Conservation (phyloP, 2,113 vertebrate genomes). For the Pyrgilauda ruficollis region DNA sequence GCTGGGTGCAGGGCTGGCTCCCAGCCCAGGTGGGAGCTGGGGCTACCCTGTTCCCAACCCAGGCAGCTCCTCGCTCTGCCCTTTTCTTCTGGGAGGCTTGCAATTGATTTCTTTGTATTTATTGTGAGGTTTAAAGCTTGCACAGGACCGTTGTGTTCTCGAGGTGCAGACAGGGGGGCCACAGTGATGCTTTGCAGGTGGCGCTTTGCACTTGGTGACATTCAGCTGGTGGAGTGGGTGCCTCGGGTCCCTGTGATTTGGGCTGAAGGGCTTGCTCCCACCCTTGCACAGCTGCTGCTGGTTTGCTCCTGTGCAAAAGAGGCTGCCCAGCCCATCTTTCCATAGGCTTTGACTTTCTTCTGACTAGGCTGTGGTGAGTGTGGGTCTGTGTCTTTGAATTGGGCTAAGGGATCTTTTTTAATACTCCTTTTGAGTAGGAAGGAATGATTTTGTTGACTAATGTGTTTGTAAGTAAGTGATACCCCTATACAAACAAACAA, state of each 20-base stretch:
- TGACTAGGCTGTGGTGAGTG: not conserved
- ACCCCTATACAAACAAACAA: not conserved
- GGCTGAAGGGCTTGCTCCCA: not conserved
- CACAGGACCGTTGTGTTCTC: not conserved
- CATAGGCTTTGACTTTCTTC: not conserved
- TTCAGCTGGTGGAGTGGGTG: not conserved
- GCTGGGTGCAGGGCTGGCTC: not conserved
- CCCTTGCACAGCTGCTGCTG: not conserved
- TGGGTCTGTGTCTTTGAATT: not conserved
- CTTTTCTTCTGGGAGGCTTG: not conserved
- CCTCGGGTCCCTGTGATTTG: not conserved
- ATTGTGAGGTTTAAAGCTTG: not conserved
- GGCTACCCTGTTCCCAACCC: not conserved
- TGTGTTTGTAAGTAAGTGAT: not conserved
- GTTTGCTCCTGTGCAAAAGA: not conserved
- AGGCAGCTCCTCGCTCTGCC: not conserved
- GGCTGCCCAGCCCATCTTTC: not conserved
- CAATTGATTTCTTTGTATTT: not conserved
- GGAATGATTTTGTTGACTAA: not conserved
- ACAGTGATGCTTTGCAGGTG: not conserved
- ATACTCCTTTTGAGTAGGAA: not conserved
- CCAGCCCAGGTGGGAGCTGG: not conserved
- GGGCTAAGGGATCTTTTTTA: not conserved
- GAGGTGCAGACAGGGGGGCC: not conserved
- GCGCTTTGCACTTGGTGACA: accelerated